Evolutionary conservation across 2,888 invertebrate species (phyloP).

Genomic region (Pediacus dermestoides): DNA sequence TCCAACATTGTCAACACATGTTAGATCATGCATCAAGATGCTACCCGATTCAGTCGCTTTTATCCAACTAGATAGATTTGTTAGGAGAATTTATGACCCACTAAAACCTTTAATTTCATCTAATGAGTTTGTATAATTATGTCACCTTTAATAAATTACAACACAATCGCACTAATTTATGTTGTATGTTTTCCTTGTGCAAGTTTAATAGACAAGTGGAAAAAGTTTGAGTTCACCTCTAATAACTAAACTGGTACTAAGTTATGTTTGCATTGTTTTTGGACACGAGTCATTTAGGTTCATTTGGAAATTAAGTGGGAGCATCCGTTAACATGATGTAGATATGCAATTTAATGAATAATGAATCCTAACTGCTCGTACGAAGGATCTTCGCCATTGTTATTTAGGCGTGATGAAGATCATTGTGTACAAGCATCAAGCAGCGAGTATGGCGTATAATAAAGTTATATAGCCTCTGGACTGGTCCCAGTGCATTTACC

Average conservation of each 20-base stretch:
- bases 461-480: too few species aligned
- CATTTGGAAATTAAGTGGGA: too few species aligned
- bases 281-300: too few species aligned
- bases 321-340: constrained; percentile 22
- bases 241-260: too few species aligned
- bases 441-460: too few species aligned
- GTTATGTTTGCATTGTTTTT: too few species aligned
- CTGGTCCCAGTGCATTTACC: constrained; percentile 20
- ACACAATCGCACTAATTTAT: too few species aligned
- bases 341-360: constrained; percentile 27
- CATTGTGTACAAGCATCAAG: constrained; percentile 7
- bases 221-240: too few species aligned
- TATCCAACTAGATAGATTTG: constrained; percentile 42
- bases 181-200: too few species aligned
- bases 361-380: constrained; percentile 27
- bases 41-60: constrained; percentile 6
- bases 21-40: constrained; percentile 35
- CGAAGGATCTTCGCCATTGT: constrained; percentile 23
- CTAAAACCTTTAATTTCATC: constrained; percentile 37
- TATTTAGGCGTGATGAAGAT: constrained; percentile 17
- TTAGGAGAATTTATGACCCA: constrained; percentile 44
- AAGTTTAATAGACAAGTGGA: too few species aligned
- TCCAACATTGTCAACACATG: constrained; percentile 36
- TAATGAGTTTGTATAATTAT: constrained; percentile 30
- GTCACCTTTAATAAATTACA: too few species aligned